phyloP scores from a whole-genome alignment of 2,888 invertebrate species.

The Hymenopus coronatus region DNA sequence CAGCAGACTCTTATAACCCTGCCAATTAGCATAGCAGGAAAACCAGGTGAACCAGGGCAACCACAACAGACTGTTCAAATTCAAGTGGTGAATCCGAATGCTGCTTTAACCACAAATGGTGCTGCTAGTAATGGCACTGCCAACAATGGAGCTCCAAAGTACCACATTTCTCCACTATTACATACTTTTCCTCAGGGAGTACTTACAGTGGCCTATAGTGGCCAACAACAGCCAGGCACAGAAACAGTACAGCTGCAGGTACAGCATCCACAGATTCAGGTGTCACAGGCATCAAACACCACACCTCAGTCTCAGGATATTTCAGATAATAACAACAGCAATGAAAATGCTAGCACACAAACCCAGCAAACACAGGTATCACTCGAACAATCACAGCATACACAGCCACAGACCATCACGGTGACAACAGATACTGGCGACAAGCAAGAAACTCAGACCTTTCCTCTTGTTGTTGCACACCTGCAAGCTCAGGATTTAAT shows the following conservation, averaged over 20 bases:
- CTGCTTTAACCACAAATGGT: conserved; percentile 37
- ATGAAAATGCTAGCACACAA: conserved; percentile 48
- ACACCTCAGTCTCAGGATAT: conserved; percentile 28
- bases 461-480: conserved; percentile 40
- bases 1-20: conserved; percentile 61
- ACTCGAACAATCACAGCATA: background rate
- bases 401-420: conserved; percentile 40
- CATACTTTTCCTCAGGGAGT: conserved; percentile 74
- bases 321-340: conserved; percentile 30
- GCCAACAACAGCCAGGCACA: conserved; percentile 54
- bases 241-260: conserved; percentile 42
- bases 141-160: conserved; percentile 57
- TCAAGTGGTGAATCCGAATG: conserved; percentile 64
- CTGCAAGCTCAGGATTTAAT: conserved; percentile 39
- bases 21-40: conserved; percentile 71
- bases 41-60: conserved; percentile 66
- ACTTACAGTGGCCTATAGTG: conserved; percentile 71
- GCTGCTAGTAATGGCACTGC: conserved; percentile 41
- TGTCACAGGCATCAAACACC: conserved; percentile 11
- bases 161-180: conserved; percentile 69
- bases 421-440: conserved; percentile 13
- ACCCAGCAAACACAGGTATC: conserved; percentile 32
- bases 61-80: conserved; percentile 71
- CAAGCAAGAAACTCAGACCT: conserved; percentile 35
- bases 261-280: conserved; percentile 23